Percentiles rank a stretch among this genome's conserved stretches.
Evolutionary conservation across 2,113 vertebrate species (phyloP).

Genomic region (Pithys albifrons): DNA sequence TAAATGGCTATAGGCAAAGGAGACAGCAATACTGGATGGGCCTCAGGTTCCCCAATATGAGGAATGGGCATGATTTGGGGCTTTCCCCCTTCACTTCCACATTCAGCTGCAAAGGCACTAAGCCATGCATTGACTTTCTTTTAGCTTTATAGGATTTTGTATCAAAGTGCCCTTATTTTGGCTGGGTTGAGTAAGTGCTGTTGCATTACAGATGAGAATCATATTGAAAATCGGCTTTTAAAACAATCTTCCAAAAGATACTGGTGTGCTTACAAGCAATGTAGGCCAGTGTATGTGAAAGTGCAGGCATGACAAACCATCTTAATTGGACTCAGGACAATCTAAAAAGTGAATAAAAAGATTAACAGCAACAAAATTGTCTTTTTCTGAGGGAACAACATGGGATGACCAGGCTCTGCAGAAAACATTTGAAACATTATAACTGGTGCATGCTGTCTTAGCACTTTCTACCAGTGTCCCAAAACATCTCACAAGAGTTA

Average conservation of each 20-base stretch:
- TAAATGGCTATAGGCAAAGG: not conserved
- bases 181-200: not conserved
- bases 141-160: not conserved
- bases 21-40: not conserved
- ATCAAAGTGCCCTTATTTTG: not conserved
- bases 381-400: conserved; percentile 44
- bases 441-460: fast-evolving
- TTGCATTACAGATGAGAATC: not conserved
- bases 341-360: conserved; percentile 45
- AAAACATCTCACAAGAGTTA: not conserved
- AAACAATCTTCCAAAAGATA: conserved; percentile 25
- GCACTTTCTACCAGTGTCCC: not conserved
- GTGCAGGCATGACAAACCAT: conserved; percentile 15
- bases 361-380: conserved; percentile 21
- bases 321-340: conserved; percentile 34
- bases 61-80: not conserved
- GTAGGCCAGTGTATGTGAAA: conserved; percentile 4
- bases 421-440: conserved; percentile 9
- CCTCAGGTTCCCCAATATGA: not conserved
- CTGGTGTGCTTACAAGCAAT: conserved; percentile 21
- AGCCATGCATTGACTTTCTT: not conserved
- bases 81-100: not conserved
- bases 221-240: not conserved
- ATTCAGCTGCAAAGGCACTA: not conserved
- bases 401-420: not conserved